Conservation (phyloP, 2,113 vertebrate genomes). For the Stegostoma tigrinum region DNA sequence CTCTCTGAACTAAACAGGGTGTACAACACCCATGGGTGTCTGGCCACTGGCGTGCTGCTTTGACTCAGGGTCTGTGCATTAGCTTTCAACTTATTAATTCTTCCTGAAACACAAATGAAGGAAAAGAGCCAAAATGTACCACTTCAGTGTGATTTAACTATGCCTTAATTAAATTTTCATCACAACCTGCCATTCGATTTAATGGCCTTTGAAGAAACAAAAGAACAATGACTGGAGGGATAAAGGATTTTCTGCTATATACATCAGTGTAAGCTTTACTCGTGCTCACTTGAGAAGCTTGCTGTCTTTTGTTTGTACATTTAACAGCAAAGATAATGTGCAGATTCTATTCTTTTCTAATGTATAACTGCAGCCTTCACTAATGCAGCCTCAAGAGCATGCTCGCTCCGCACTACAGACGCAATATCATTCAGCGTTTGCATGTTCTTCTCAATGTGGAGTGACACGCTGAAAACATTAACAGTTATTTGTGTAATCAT, state of each 20-base stretch:
- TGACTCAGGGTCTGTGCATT: background rate
- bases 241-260: constrained; percentile 69
- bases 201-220: constrained; percentile 91
- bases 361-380: constrained; percentile 56
- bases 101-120: constrained; percentile 28
- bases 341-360: constrained; percentile 53
- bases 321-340: constrained; percentile 61
- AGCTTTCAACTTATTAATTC: constrained; percentile 37
- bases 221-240: constrained; percentile 76
- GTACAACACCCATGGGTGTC: background rate
- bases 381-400: constrained; percentile 59
- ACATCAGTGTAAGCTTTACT: constrained; percentile 59
- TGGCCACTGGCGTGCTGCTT: background rate
- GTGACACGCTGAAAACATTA: constrained; percentile 17
- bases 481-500: constrained; percentile 39
- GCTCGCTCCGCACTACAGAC: constrained; percentile 41
- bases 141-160: constrained; percentile 87
- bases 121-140: constrained; percentile 58
- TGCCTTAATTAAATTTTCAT: constrained; percentile 98
- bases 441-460: constrained; percentile 32
- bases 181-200: constrained; percentile 95
- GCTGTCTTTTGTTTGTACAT: constrained; percentile 62
- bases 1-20: background rate
- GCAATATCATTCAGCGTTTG: constrained; percentile 40
- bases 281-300: constrained; percentile 56